phyloP scores from a whole-genome alignment of 1,140 invertebrate species.

The Danaus plexippus region DNA sequence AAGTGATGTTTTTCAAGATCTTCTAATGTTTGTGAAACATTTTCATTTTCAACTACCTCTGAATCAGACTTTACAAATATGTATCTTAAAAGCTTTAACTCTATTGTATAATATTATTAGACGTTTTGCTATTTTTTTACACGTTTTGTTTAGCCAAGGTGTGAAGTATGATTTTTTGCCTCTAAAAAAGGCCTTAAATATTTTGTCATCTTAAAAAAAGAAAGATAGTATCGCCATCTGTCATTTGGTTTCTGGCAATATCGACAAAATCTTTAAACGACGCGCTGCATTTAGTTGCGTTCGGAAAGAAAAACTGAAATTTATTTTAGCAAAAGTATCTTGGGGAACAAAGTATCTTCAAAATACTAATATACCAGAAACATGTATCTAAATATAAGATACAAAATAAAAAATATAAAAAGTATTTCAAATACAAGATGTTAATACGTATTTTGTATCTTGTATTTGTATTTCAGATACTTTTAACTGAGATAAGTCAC shows the following conservation, averaged over 20 bases:
- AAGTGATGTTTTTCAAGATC: too few relatives aligned
- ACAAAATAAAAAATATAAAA: slow-evolving; percentile 1
- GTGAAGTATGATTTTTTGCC: too few relatives aligned
- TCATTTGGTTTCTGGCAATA: slow-evolving; percentile 1
- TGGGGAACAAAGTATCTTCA: slow-evolving; percentile 4
- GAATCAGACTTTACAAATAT: too few relatives aligned
- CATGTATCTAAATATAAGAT: slow-evolving; percentile 5
- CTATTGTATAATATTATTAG: too few relatives aligned
- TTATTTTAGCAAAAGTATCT: slow-evolving; percentile 6
- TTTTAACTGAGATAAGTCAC: slow-evolving; percentile 5
- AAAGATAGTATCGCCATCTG: not conserved
- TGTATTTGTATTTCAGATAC: slow-evolving; percentile 10
- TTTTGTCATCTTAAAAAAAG: too few relatives aligned
- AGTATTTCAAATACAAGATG: slow-evolving; percentile 5
- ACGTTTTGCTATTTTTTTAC: too few relatives aligned
- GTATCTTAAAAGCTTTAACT: too few relatives aligned
- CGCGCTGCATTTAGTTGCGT: not conserved
- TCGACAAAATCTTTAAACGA: slow-evolving; percentile 1
- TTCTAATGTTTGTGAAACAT: too few relatives aligned
- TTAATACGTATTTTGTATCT: slow-evolving; percentile 9
- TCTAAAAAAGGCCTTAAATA: too few relatives aligned
- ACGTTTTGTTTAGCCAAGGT: too few relatives aligned
- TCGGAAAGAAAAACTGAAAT: slow-evolving; percentile 4
- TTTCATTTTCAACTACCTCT: too few relatives aligned
- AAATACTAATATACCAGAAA: slow-evolving; percentile 4